Evolutionary conservation across 2,888 invertebrate genomes (phyloP).

Genomic region (Polylopha cassiicola): DNA sequence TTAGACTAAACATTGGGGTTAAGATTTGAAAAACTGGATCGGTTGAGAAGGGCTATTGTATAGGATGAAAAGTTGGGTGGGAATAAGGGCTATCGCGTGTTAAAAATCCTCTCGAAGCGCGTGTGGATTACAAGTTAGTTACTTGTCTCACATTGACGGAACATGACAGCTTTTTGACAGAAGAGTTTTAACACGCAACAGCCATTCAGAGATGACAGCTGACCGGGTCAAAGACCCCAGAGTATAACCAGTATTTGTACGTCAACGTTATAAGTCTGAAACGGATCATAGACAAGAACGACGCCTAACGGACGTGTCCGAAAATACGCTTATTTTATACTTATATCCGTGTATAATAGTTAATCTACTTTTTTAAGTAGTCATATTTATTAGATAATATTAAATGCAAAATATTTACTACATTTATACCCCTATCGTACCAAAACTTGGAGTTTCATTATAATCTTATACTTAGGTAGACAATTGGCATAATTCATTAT

Average conservation of each 20-base stretch:
- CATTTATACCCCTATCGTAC: slow-evolving; percentile 37
- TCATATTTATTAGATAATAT: slow-evolving; percentile 50
- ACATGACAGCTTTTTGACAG: too few species aligned
- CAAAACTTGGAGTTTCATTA: slow-evolving; percentile 44
- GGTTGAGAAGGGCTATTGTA: too few species aligned
- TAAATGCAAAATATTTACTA: slow-evolving; percentile 40
- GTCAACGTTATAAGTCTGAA: slow-evolving; percentile 67
- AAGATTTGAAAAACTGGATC: too few species aligned
- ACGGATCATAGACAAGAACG: slow-evolving; percentile 59
- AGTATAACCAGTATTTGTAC: slow-evolving; percentile 28
- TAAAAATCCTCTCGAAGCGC: too few species aligned
- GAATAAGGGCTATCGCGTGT: too few species aligned
- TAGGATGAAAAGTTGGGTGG: too few species aligned
- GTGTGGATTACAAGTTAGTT: too few species aligned
- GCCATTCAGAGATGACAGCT: too few species aligned
- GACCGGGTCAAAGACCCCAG: too few species aligned
- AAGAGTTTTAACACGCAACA: too few species aligned
- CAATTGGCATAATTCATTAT: slow-evolving; percentile 16
- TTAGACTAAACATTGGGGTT: too few species aligned
- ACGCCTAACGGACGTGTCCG: slow-evolving; percentile 65
- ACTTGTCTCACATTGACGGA: too few species aligned
- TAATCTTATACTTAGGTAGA: slow-evolving; percentile 25
- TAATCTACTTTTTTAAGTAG: slow-evolving; percentile 66
- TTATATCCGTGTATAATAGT: slow-evolving; percentile 65
- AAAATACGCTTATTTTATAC: slow-evolving; percentile 76